phyloP scores from a whole-genome alignment of 2,888 invertebrate genomes.

The Polia nebulosa region DNA sequence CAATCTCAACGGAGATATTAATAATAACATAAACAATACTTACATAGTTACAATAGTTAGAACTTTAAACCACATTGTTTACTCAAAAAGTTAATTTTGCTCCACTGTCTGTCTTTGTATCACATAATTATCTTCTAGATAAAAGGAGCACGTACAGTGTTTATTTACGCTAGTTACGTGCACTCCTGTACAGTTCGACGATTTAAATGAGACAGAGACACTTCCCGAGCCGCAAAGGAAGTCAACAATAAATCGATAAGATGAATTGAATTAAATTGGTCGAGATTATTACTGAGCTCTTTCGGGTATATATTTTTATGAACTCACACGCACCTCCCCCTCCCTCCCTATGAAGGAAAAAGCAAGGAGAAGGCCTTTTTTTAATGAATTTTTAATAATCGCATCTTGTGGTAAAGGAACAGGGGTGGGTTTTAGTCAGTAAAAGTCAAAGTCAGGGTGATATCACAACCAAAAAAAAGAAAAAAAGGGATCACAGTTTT shows the following conservation, averaged over 20 bases:
- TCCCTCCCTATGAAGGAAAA: no score
- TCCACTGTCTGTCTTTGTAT: slow-evolving; percentile 7
- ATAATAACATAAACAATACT: slow-evolving; percentile 20
- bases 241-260: slow-evolving; percentile 42
- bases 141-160: neutral
- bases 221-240: slow-evolving; percentile 35
- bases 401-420: no score
- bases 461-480: no score
- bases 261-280: slow-evolving; percentile 28
- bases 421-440: no score
- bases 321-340: neutral
- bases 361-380: no score
- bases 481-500: no score
- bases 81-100: neutral
- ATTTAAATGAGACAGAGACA: slow-evolving; percentile 24
- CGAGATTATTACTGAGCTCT: slow-evolving; percentile 17
- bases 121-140: neutral
- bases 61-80: slow-evolving; percentile 56
- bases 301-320: neutral
- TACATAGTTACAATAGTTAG: slow-evolving; percentile 43
- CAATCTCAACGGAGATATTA: no score
- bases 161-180: neutral
- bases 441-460: no score
- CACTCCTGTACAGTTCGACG: neutral
- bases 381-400: no score